Evolutionary conservation across 2,797 vertebrate species (phyloP), one percentile per base, ranked within the genome.

Genomic region (Geotria australis): DNA sequence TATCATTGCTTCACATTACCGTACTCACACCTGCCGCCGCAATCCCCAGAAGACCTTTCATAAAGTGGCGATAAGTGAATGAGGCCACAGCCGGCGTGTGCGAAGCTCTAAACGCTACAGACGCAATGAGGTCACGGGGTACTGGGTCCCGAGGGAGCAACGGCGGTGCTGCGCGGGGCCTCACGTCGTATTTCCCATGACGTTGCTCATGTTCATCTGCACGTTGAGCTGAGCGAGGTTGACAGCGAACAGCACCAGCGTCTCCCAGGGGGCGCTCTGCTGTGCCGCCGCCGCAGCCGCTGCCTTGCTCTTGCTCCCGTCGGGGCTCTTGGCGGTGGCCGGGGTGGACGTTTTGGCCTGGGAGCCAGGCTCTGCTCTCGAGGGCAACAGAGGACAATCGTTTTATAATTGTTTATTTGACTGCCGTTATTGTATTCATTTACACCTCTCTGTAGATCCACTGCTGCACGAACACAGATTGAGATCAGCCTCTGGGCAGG

Each of bases 201-300:
- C 91, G 6, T 98, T 98, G 69, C 91, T 98, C 91, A 96, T 96
- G 65, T 98, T 98, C 91, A 98, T 98, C 66, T 98, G 91, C 51
- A 98, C 88, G 1, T 80, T 94, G 62, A 98, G 72, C 62, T 85
- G 88, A 59, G 96, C 95, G 56, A 98, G 61, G 71, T 93, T 98
- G 71, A 98, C 96, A 63, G 85, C 91, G 59, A 98, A 98, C 48
- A 98, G 86, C 55, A 98, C 91, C 63, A 98, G 70, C 0, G 91
- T 98, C 70, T 98, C 88, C 91, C 91, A 98, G 0, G 89, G 91
- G 0, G 89, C 71, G 48, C 83, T 85, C 71, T 94, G 88, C 60
- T 80, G 91, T 63, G 80, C 78, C 5, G 79, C 73, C 57, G 76
- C 94, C 57, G 72, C 81, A 8, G 83, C 81, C 24, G 24, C 24